Evolutionary conservation across 2,797 vertebrate genomes (phyloP).

Genomic region (Cossypha heuglini): DNA sequence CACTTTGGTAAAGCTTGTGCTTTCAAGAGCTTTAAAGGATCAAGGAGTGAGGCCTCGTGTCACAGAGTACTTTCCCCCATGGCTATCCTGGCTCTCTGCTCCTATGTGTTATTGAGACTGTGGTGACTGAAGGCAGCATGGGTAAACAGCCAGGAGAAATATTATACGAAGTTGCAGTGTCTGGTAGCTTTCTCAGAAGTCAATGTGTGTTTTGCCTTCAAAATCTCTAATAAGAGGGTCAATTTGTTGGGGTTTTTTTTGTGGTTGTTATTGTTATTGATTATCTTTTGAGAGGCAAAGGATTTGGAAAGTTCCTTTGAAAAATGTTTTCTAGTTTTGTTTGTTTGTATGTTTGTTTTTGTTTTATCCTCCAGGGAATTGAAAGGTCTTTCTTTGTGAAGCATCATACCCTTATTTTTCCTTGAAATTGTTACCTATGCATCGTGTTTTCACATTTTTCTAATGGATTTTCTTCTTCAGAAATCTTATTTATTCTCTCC

Average conservation of each 20-base stretch:
- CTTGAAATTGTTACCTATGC: neutral
- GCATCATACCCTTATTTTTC: neutral
- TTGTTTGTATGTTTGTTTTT: neutral
- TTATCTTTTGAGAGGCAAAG: neutral
- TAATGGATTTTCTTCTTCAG: neutral
- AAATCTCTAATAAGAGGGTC: neutral
- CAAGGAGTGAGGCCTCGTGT: neutral
- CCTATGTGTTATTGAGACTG: neutral
- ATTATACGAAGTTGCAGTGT: neutral
- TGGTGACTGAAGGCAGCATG: neutral
- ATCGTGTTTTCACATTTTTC: neutral
- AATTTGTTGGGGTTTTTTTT: neutral
- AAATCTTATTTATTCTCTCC: neutral
- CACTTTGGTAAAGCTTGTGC: neutral
- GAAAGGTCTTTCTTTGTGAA: neutral
- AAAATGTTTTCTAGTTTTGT: neutral
- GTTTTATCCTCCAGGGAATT: neutral
- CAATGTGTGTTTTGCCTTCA: neutral
- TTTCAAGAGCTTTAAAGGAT: slow-evolving; percentile 33
- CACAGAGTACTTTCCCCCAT: neutral
- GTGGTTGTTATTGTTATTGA: neutral
- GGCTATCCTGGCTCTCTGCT: neutral
- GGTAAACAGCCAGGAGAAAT: neutral
- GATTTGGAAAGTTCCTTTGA: neutral
- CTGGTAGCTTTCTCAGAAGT: neutral